Base-by-base conservation (phyloP, 1,140 invertebrate species). In the Drosophila kanapiae region DNA sequence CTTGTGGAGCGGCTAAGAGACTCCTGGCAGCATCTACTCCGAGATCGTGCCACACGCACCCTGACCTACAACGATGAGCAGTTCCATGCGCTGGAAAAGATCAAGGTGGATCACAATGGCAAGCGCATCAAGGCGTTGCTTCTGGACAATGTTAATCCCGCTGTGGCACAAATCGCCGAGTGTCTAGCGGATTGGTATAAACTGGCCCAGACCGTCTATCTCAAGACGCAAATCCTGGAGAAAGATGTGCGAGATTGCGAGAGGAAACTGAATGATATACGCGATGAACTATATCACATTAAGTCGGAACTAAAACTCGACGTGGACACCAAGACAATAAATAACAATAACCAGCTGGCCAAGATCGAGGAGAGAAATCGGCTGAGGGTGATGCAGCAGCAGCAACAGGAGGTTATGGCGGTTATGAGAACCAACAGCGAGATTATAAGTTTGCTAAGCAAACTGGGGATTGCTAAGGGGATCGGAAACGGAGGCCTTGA, bases 21-120 rank as follows among this genome's bases (percentile, higher is more conserved):
- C 80, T 97, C 97, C 1, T 98, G 98, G 97, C 97, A 98, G 93
- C 97, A 98, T 94, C 94, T 98, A 51, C 94, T 98, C 31, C 94
- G 97, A 43, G 97, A 98, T 94, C 94, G 97, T 80, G 97, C 97
- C 23, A 97, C 97, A 10, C 94, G 96, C 71, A 96, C 95, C 67
- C 93, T 98, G 3, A 97, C 97, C 0, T 98, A 97, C 92, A 98
- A 98, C 91, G 97, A 98, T 93, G 97, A 98, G 93, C 97, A 98
- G 93, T 98, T 98, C 91, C 97, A 98, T 93, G 96, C 98, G 47
- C 93, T 98, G 53, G 97, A 98, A 94, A 95, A 97, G 90, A 95
- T 95, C 64, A 95, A 95, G 83, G 95, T 96, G 1, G 90, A 91
- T 74, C 95, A 96, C 90, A 97, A 96, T 13, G 95, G 95, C 10